Evolutionary conservation across 2,888 invertebrate genomes (phyloP), one percentile per base, ranked within the genome.

Genomic region (Nephrotoma guestfalica): DNA sequence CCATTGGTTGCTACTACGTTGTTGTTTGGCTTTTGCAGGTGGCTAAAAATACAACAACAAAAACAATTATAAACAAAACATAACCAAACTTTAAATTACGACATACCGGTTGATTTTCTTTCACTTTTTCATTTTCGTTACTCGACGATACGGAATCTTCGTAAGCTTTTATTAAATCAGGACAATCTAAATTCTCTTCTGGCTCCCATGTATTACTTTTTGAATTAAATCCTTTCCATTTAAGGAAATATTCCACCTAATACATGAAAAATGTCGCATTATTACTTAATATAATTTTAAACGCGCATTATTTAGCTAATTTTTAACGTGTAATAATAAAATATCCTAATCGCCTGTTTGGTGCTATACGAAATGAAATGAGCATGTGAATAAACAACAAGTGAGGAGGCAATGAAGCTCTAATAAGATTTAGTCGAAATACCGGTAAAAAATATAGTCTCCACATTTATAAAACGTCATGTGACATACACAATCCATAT

Each of bases 151-250:
- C 11, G 11, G 71, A 40, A 41, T 95, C 95, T 91, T 97, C 97
- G 91, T 94, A 97, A 18, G 95, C 95, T 88, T 93, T 94, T 86
- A 96, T 96, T 3, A 96, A 91, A 89, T 96, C 96, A 51, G 96
- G 96, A 88, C 97, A 97, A 90, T 97, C 97, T 0, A 97, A 92
- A 89, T 98, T 97, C 88, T 96, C 96, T 88, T 95, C 95, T 0
- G 97, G 97, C 90, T 98, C 97, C 97, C 97, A 97, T 0, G 97
- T 97, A 89, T 97, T 97, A 89, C 97, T 97, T 13, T 94, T 94
- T 88, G 95, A 94, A 13, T 94, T 93, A 89, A 96, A 96, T 0
- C 95, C 95, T 90, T 96, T 96, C 96, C 96, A 96, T 90, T 96
- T 96, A 0, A 96, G 90, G 86, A 94, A 93, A 89, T 96, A 96